phyloP scores from a whole-genome alignment of 2,797 vertebrate genomes.

The Corythornis leucogaster region DNA sequence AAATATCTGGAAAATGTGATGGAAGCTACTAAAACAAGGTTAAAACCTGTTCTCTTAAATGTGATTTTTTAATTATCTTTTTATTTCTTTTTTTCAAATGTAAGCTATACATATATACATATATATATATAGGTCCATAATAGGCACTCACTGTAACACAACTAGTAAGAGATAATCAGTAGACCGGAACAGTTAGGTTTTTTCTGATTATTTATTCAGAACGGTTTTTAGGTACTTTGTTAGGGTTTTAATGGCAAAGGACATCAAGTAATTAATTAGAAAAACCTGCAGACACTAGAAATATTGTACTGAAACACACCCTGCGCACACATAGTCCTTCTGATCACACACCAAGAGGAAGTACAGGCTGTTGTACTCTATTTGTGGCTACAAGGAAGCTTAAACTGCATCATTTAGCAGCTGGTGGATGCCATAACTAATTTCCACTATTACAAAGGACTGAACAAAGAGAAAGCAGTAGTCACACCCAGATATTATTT shows the following conservation, averaged over 20 bases:
- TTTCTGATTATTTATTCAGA: slow-evolving; percentile 56
- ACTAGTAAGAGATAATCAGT: slow-evolving; percentile 23
- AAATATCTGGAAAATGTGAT: neutral
- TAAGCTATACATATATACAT: neutral
- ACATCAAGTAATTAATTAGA: slow-evolving; percentile 23
- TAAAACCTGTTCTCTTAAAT: neutral
- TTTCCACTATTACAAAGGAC: slow-evolving; percentile 27
- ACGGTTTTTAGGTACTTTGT: slow-evolving; percentile 19
- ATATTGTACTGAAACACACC: neutral
- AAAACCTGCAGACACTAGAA: slow-evolving; percentile 23
- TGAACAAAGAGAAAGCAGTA: neutral
- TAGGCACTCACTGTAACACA: slow-evolving; percentile 25
- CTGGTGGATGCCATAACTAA: slow-evolving; percentile 23
- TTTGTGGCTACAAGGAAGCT: neutral
- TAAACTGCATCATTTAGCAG: slow-evolving; percentile 37
- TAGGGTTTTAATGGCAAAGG: slow-evolving; percentile 39
- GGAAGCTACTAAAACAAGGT: neutral
- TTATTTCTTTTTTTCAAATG: slow-evolving; percentile 3
- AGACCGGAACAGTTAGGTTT: slow-evolving; percentile 19
- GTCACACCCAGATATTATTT: neutral
- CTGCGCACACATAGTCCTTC: neutral
- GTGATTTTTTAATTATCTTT: neutral
- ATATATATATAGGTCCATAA: neutral
- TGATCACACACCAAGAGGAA: slow-evolving; percentile 2
- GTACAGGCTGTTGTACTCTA: neutral